These are phyloP conservation scores for Acanthochromis polyacanthus DNA, from an alignment of 2,113 vertebrate genomes.

Conservation along the genomic window DNA sequence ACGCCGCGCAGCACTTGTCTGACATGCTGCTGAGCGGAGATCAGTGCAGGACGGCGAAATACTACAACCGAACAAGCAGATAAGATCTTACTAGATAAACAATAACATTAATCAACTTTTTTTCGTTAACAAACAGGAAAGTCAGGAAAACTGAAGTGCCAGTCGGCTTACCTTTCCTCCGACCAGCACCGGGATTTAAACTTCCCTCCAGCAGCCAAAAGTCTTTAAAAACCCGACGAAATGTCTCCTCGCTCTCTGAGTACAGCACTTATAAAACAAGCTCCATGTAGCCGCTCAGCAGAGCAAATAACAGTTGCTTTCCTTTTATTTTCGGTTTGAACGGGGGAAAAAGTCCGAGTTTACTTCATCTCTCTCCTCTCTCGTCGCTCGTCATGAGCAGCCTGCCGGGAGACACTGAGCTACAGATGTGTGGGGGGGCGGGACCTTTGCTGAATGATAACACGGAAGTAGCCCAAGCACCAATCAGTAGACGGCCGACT, in stretches of 20 bases:
- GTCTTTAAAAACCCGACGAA: constrained; percentile 1
- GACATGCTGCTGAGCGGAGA: constrained; percentile 44
- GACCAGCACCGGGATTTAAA: constrained; percentile 49
- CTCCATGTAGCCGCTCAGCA: neutral
- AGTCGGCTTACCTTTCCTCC: constrained; percentile 47
- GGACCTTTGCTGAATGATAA: constrained; percentile 39
- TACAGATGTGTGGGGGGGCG: constrained; percentile 44
- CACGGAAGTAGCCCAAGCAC: constrained; percentile 18
- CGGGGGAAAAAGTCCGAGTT: neutral
- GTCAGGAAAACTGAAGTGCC: neutral
- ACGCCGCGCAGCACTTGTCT: constrained; percentile 51
- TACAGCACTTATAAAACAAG: neutral
- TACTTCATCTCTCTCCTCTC: constrained; percentile 1
- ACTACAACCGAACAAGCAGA: neutral
- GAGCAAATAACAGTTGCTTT: neutral
- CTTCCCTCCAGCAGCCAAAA: constrained; percentile 34
- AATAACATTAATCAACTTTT: no score
- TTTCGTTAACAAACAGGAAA: neutral
- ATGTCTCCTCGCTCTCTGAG: neutral
- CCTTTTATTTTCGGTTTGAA: neutral
- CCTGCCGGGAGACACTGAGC: neutral
- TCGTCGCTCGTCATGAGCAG: constrained; percentile 12
- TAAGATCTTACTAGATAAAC: neutral
- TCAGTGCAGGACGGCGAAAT: constrained; percentile 8
- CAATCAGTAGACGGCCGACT: constrained; percentile 58